A percentile compares a stretch with the other conserved stretches of the same genome.
phyloP scores from a whole-genome alignment of 92 coral and sea anemone species.

The Isaurus tuberculatus region DNA sequence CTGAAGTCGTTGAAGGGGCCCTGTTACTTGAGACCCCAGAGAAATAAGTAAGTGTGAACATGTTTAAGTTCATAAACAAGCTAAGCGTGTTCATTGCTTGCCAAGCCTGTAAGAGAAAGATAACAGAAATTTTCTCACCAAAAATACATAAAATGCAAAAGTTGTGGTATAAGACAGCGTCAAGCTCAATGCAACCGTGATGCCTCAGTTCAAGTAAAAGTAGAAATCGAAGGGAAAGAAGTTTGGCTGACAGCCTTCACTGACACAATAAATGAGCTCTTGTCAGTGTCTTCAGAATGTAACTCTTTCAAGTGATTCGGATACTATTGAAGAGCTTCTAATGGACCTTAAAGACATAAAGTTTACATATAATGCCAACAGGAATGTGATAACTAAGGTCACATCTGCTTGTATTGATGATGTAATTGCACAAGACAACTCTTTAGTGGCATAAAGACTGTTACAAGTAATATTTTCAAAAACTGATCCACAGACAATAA shows the following conservation, averaged over 20 bases:
- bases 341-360: slow-evolving; percentile 58
- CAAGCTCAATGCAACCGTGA: slow-evolving; percentile 60
- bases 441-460: slow-evolving; percentile 29
- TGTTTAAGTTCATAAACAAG: slow-evolving; percentile 58
- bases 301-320: slow-evolving; percentile 57
- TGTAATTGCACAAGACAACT: slow-evolving; percentile 19
- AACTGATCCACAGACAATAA: slow-evolving; percentile 27
- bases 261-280: slow-evolving; percentile 48
- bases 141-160: slow-evolving; percentile 65
- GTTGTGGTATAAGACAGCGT: slow-evolving; percentile 64
- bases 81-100: slow-evolving; percentile 64
- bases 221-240: slow-evolving; percentile 61
- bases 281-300: slow-evolving; percentile 47
- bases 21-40: slow-evolving; percentile 52
- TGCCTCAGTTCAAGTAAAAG: slow-evolving; percentile 59
- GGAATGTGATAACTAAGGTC: slow-evolving; percentile 52
- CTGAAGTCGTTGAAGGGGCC: slow-evolving; percentile 58
- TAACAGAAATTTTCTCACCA: slow-evolving; percentile 57
- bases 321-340: slow-evolving; percentile 59
- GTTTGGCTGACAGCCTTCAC: slow-evolving; percentile 71
- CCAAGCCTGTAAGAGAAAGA: slow-evolving; percentile 66
- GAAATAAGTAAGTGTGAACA: slow-evolving; percentile 49
- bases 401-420: slow-evolving; percentile 31
- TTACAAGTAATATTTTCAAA: slow-evolving; percentile 15
- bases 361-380: slow-evolving; percentile 56